A percentile compares a stretch with the other conserved stretches of the same genome.
Evolutionary conservation across 2,888 invertebrate genomes (phyloP).

Genomic region (Eristalinus sepulchralis): DNA sequence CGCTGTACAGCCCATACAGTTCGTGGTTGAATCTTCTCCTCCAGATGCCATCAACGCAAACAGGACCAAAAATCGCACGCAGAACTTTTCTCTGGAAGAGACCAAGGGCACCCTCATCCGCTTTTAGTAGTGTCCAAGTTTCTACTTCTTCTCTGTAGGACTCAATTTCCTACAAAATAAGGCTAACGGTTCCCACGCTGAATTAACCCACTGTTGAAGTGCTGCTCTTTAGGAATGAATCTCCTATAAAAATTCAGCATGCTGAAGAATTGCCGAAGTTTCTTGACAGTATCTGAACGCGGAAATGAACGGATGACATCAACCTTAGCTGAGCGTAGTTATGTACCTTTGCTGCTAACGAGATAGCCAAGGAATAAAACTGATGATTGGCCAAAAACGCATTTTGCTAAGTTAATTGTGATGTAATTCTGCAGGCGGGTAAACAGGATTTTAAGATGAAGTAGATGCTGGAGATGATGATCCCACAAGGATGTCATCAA

Average conservation of each 20-base stretch:
- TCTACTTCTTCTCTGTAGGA: constrained; percentile 73
- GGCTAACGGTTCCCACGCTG: constrained; percentile 4
- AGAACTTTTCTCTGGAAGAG: too few species aligned
- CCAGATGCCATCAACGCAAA: too few species aligned
- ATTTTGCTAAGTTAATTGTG: background rate
- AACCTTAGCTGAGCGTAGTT: background rate
- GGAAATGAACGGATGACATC: background rate
- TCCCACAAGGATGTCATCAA: background rate
- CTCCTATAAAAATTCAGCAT: constrained; percentile 1
- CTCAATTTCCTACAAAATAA: constrained; percentile 73
- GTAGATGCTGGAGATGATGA: background rate
- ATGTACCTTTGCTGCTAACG: background rate
- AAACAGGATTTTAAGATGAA: constrained; percentile 1
- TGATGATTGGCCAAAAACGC: constrained; percentile 12
- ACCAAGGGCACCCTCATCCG: too few species aligned
- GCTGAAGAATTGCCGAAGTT: background rate
- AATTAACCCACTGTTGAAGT: background rate
- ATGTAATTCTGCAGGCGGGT: constrained; percentile 1
- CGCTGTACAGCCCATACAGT: too few species aligned
- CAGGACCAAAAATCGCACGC: too few species aligned
- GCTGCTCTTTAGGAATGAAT: background rate
- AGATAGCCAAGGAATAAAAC: background rate
- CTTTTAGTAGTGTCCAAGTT: too few species aligned
- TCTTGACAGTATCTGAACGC: background rate
- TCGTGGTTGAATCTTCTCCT: too few species aligned